Conservation (phyloP, 2,797 vertebrate genomes). For the Catostomus latipinnis region DNA sequence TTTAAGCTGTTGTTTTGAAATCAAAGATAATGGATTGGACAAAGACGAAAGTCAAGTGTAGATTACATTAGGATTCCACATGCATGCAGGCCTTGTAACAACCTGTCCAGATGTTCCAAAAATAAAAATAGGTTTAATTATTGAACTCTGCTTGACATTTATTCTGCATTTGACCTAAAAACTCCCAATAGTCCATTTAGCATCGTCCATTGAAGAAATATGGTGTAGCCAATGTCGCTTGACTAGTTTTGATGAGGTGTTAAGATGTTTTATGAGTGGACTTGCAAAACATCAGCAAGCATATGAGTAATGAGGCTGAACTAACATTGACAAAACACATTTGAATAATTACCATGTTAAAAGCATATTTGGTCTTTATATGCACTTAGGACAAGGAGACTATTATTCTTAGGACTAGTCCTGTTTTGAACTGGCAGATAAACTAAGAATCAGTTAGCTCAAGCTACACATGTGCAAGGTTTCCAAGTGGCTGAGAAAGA, state of each 20-base stretch:
- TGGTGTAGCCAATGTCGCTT: background rate
- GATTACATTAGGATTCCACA: constrained; percentile 29
- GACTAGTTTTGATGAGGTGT: constrained; percentile 11
- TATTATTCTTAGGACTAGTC: constrained; percentile 23
- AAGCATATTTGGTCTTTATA: constrained; percentile 30
- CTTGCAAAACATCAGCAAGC: background rate
- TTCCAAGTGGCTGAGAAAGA: constrained; percentile 2
- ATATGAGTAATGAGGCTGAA: constrained; percentile 36
- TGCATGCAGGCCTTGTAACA: background rate
- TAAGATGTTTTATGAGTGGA: constrained; percentile 34
- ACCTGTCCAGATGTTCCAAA: constrained; percentile 29
- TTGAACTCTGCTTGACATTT: constrained; percentile 38
- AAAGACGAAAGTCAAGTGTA: constrained; percentile 10
- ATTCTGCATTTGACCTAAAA: constrained; percentile 12
- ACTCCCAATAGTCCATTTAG: constrained; percentile 11
- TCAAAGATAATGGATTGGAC: background rate
- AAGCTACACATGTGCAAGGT: background rate
- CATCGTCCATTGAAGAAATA: constrained; percentile 32
- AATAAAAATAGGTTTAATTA: constrained; percentile 39
- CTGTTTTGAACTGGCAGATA: constrained; percentile 5
- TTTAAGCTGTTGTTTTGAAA: background rate
- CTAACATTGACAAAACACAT: constrained; percentile 38
- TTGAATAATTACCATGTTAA: constrained; percentile 36
- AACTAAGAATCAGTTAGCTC: constrained; percentile 4
- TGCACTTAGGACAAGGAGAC: constrained; percentile 16